Evolutionary conservation across 2,797 vertebrate species (phyloP), one percentile per base, ranked within the genome.

Genomic region (Gallirallus australis): DNA sequence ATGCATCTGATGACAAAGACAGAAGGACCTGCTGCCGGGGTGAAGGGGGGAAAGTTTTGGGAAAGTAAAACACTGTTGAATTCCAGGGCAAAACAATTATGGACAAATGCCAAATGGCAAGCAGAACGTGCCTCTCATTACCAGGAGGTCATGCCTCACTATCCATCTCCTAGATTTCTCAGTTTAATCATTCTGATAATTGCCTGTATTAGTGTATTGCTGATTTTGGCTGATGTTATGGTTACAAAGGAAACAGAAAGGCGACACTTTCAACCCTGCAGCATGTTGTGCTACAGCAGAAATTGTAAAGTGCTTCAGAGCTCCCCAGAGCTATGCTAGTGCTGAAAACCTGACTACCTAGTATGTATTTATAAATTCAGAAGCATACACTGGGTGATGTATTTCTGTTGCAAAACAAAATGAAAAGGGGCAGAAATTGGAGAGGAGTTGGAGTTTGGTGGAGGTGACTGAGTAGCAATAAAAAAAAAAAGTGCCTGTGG

Each of bases 381-480:
- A 81, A 56, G 28, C 48, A 45, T 39, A 48, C 66, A n/a, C 47
- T 56, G 16, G 52, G 45, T 90, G 59, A 86, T 76, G 21, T 60
- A 90, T 90, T 94, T 90, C 48, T 94, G 45, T 86, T 86, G 48
- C 52, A 64, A 96, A 94, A 94, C 54, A 76, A 86, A 90, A 72
- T 82, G 66, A 88, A 90, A 95, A 82, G 42, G 73, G 57, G 52
- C 5, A 91, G 91, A 88, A 94, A 87, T 52, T 30, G 65, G 57
- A 81, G 65, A 87, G 72, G 30, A 21, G 18, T 70, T 86, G 80
- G 50, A 69, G 23, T 90, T 63, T 93, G 61, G 65, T 2, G 6
- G 47, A 88, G 52, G 45, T 91, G 42, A 83, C 37, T 48, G 69
- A 93, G 63, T 15, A 12, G 69, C 23, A 81, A 77, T 89, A 94